A percentile compares a stretch with the other conserved stretches of the same genome.
These are phyloP conservation scores for Callimorpha dominula DNA, from an alignment of 2,888 invertebrate species.

Conservation along the genomic window DNA sequence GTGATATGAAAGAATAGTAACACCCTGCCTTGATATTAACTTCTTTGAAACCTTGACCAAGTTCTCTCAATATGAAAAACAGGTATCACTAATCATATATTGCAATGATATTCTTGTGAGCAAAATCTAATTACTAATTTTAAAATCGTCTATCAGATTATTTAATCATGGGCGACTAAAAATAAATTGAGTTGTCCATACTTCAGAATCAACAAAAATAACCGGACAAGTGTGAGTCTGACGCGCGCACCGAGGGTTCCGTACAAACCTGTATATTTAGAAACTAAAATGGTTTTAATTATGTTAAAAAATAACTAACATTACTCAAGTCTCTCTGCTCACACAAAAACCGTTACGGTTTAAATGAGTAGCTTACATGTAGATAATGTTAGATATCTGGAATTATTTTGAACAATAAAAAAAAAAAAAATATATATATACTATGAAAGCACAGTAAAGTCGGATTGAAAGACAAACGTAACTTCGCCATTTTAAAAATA, in stretches of 20 bases:
- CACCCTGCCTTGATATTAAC: neutral
- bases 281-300: neutral
- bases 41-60: constrained; percentile 1
- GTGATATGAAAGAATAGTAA: too few species aligned
- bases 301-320: neutral
- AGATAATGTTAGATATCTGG: too few species aligned
- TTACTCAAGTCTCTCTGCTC: neutral
- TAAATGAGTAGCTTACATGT: too few species aligned
- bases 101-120: neutral
- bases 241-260: neutral
- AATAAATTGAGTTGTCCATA: neutral
- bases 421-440: too few species aligned
- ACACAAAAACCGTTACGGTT: too few species aligned
- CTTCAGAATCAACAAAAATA: neutral
- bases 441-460: too few species aligned
- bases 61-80: neutral
- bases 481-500: too few species aligned
- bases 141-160: constrained; percentile 5
- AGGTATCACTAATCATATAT: neutral
- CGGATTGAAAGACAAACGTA: too few species aligned
- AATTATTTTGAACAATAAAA: too few species aligned
- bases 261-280: neutral
- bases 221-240: neutral
- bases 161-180: constrained; percentile 10
- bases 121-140: neutral